Evolutionary conservation across 2,888 invertebrate genomes (phyloP).

Genomic region (Stomorhina lunata): DNA sequence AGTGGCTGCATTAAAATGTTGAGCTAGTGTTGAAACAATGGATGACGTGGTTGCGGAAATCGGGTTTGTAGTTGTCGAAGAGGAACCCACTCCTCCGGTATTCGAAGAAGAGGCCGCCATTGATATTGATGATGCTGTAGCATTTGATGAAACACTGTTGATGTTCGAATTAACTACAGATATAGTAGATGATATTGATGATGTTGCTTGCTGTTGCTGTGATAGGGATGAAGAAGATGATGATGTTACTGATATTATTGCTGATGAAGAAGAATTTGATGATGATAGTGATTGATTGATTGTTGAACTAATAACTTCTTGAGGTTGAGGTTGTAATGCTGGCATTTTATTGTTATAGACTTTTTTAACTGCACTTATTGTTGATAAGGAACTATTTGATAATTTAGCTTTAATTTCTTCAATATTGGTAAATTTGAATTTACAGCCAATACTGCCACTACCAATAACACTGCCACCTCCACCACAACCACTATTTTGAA

Average conservation of each 20-base stretch:
- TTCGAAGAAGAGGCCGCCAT: slow-evolving; percentile 65
- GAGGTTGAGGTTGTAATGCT: slow-evolving; percentile 69
- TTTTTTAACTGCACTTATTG: slow-evolving; percentile 68
- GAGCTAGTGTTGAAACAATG: slow-evolving; percentile 75
- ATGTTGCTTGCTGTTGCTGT: slow-evolving; percentile 57
- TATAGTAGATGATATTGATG: no score
- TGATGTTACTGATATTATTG: slow-evolving; percentile 68
- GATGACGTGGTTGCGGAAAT: slow-evolving; percentile 70
- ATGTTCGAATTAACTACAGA: slow-evolving; percentile 63
- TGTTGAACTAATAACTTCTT: slow-evolving; percentile 40
- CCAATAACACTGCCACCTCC: slow-evolving; percentile 18
- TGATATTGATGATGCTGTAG: slow-evolving; percentile 12
- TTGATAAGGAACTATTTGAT: slow-evolving; percentile 68
- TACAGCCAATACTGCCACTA: slow-evolving; percentile 43
- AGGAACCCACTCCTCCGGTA: slow-evolving; percentile 61
- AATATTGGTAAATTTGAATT: slow-evolving; percentile 70
- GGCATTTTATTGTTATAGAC: slow-evolving; percentile 65
- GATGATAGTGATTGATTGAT: slow-evolving; percentile 68
- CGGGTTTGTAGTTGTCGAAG: slow-evolving; percentile 71
- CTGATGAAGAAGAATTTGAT: slow-evolving; percentile 67
- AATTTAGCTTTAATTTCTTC: slow-evolving; percentile 76
- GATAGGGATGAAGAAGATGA: slow-evolving; percentile 68
- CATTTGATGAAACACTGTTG: slow-evolving; percentile 36
- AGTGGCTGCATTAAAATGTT: slow-evolving; percentile 75
- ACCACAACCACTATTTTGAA: not conserved